Conservation (phyloP, 1,140 invertebrate genomes). For the Anastrepha obliqua region DNA sequence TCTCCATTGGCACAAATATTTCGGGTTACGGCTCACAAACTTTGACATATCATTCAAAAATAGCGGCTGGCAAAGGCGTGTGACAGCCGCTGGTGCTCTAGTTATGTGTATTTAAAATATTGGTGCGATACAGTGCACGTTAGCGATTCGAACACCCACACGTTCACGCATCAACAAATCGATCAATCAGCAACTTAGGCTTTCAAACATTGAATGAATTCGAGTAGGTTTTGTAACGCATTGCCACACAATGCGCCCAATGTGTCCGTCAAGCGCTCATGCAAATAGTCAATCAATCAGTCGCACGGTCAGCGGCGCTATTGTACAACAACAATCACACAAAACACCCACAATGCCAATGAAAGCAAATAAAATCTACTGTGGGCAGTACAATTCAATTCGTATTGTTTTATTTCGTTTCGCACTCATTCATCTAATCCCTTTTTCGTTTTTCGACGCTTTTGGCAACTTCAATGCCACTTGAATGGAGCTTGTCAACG, state of each 20-base stretch:
- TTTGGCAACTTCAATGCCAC: conserved; percentile 1
- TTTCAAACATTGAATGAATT: neutral
- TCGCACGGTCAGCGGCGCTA: neutral
- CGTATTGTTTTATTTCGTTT: neutral
- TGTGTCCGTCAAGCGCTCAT: neutral
- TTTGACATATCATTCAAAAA: too few species aligned
- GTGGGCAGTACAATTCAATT: neutral
- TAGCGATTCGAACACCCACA: too few species aligned
- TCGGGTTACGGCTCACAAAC: too few species aligned
- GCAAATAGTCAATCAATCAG: neutral
- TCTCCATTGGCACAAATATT: too few species aligned
- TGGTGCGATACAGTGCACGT: too few species aligned
- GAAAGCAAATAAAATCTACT: neutral
- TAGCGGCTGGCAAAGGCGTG: too few species aligned
- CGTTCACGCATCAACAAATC: neutral
- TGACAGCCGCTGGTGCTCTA: too few species aligned
- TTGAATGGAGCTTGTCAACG: conserved; percentile 38
- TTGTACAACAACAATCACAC: neutral
- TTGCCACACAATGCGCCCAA: neutral
- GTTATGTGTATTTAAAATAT: too few species aligned
- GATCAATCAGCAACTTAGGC: neutral
- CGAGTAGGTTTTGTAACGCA: neutral
- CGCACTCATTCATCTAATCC: neutral
- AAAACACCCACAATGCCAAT: neutral
- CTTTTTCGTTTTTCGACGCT: neutral